phyloP scores from a whole-genome alignment of 2,113 vertebrate genomes.

The Phycodurus eques region DNA sequence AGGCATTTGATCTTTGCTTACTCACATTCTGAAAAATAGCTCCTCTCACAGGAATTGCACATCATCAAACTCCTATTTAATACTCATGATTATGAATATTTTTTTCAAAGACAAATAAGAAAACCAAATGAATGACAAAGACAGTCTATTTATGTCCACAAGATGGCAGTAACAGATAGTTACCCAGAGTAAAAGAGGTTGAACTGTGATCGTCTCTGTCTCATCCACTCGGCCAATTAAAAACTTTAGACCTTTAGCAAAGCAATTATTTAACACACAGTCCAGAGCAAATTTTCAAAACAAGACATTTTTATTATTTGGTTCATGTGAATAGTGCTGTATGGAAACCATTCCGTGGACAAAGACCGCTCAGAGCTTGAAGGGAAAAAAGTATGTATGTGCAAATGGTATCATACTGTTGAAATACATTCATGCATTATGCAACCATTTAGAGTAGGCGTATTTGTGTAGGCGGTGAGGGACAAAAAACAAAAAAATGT shows the following conservation, averaged over 20 bases:
- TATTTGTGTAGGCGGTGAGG: conserved; percentile 42
- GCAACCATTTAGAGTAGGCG: conserved; percentile 40
- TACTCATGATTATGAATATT: background rate
- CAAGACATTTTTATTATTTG: background rate
- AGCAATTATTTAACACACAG: background rate
- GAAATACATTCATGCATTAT: conserved; percentile 39
- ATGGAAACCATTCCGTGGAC: background rate
- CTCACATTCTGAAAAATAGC: too few relatives aligned
- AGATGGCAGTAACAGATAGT: conserved; percentile 45
- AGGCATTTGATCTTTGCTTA: too few relatives aligned
- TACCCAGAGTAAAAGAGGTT: background rate
- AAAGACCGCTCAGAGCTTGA: background rate
- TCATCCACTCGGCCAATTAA: background rate
- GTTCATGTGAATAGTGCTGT: background rate
- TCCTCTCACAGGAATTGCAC: too few relatives aligned
- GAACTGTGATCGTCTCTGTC: background rate
- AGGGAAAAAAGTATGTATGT: background rate
- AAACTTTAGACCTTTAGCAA: background rate
- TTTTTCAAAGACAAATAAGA: background rate
- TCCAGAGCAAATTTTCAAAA: background rate
- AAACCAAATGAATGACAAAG: background rate
- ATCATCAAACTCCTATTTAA: background rate
- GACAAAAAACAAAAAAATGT: conserved; percentile 24
- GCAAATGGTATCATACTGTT: conserved; percentile 8
- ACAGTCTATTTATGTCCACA: conserved; percentile 21